Percentiles rank a stretch among this genome's conserved stretches.
Conservation (phyloP, 1,140 invertebrate species). For the Cecropterus lyciades region DNA sequence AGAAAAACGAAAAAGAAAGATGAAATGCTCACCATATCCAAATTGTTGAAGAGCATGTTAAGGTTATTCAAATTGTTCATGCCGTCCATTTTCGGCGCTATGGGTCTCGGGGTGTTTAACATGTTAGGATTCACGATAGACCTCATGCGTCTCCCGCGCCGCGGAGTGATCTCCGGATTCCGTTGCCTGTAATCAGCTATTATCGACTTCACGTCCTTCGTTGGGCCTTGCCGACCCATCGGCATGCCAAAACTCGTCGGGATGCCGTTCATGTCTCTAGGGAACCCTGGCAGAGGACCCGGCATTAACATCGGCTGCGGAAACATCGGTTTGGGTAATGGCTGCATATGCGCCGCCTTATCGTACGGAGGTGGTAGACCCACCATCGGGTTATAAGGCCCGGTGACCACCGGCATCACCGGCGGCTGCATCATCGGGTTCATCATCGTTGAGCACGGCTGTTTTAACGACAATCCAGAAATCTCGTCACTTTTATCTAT, state of each 20-base stretch:
- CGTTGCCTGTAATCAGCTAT: conserved; percentile 92
- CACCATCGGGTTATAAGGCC: conserved; percentile 70
- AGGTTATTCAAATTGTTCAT: conserved; percentile 71
- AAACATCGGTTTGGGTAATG: conserved; percentile 74
- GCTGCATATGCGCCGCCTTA: conserved; percentile 74
- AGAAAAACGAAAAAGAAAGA: not conserved
- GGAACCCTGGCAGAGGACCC: conserved; percentile 71
- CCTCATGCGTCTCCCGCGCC: conserved; percentile 86
- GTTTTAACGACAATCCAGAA: conserved; percentile 73
- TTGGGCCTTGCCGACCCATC: conserved; percentile 89
- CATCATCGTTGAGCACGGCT: conserved; percentile 57
- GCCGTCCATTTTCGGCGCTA: conserved; percentile 70
- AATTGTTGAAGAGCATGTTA: conserved; percentile 77
- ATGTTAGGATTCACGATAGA: conserved; percentile 77
- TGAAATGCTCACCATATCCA: conserved; percentile 73
- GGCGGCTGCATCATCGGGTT: conserved; percentile 65
- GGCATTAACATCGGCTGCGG: conserved; percentile 73
- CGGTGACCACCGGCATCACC: conserved; percentile 66
- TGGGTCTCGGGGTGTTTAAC: conserved; percentile 68
- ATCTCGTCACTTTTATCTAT: conserved; percentile 80
- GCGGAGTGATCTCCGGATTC: conserved; percentile 88
- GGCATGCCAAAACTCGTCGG: conserved; percentile 64
- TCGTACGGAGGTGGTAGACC: conserved; percentile 78
- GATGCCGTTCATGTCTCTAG: conserved; percentile 81
- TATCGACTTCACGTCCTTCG: conserved; percentile 92